A percentile compares a stretch with the other conserved stretches of the same genome.
Evolutionary conservation across 2,113 vertebrate genomes (phyloP).

Genomic region (Irena cyanogastra): DNA sequence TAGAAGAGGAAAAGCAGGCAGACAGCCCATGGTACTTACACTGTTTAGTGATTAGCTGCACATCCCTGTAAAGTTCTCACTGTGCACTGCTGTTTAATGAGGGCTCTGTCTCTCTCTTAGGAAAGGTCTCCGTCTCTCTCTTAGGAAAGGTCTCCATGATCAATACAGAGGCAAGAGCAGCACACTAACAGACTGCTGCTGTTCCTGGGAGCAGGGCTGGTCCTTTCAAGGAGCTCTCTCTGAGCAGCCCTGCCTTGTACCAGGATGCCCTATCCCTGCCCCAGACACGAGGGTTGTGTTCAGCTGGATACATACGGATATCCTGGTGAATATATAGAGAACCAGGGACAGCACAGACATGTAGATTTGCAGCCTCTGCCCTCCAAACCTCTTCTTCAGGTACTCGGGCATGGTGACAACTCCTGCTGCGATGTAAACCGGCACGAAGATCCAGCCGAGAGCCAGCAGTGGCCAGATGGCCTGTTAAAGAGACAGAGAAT

Average conservation of each 20-base stretch:
- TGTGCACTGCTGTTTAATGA: neutral
- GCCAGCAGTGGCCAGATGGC: slow-evolving; percentile 86
- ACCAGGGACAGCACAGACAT: slow-evolving; percentile 86
- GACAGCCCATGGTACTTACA: neutral
- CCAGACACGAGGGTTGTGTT: neutral
- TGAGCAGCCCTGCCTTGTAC: neutral
- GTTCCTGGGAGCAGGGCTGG: neutral
- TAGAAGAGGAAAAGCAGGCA: neutral
- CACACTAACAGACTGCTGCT: neutral
- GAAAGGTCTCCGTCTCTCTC: neutral
- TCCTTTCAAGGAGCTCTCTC: neutral
- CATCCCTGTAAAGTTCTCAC: neutral
- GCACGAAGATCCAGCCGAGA: slow-evolving; percentile 90
- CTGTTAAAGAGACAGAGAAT: slow-evolving; percentile 60
- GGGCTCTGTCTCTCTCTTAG: neutral
- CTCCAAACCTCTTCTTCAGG: slow-evolving; percentile 87
- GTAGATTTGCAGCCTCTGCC: slow-evolving; percentile 87
- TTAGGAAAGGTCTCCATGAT: neutral
- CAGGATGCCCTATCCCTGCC: neutral
- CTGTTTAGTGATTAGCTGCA: slow-evolving; percentile 10
- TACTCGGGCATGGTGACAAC: slow-evolving; percentile 93
- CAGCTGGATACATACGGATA: slow-evolving; percentile 78
- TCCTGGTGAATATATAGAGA: slow-evolving; percentile 89
- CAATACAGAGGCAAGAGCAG: neutral
- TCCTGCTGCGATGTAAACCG: slow-evolving; percentile 85